Evolutionary conservation across 2,888 invertebrate genomes (phyloP), one percentile per base, ranked within the genome.

Genomic region (Bembecia ichneumoniformis): DNA sequence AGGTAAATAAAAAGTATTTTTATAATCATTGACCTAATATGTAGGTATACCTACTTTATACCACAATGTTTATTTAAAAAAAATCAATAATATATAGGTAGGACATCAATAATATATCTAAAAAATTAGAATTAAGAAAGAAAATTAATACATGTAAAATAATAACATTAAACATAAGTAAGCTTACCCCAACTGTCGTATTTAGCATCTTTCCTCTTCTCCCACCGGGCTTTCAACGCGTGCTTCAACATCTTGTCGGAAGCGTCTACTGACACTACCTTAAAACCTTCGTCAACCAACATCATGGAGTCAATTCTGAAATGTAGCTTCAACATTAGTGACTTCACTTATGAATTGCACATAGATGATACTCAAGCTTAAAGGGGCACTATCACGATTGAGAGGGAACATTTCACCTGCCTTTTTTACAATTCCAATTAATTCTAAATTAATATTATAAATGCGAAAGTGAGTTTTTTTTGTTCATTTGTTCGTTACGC

Each of bases 221-320:
- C 90, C 96, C 96, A 96, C 48, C 96, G 87, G 16, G 94, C 91
- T 66, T 95, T 94, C 36, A 96, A 81, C 0, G 96, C 96, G 69
- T 95, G 92, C 67, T 96, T 96, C 63, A 96, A 75, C 96, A 96
- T 96, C 81, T 96, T 96, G 72, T 96, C 96, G 0, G 96, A 96
- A 0, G 96, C 96, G 78, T 96, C 96, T 3, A 94, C 92, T 0
- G 96, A 96, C 2, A 93, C 92, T 34, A 96, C 92, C 55, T 93
- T 89, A 73, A 96, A 96, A 0, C 96, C 96, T 74, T 95, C 95
- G 63, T 96, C 95, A 13, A 96, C 77, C 46, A 96, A 77, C 94
- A 96, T 93, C 67, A 95, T 91, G 0, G 96, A 96, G 76, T 96
- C 96, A 50, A 96, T 92, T 5, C 95, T 95, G 69, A 4, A 84